phyloP scores from a whole-genome alignment of 2,113 vertebrate species.

The Chloebia gouldiae region DNA sequence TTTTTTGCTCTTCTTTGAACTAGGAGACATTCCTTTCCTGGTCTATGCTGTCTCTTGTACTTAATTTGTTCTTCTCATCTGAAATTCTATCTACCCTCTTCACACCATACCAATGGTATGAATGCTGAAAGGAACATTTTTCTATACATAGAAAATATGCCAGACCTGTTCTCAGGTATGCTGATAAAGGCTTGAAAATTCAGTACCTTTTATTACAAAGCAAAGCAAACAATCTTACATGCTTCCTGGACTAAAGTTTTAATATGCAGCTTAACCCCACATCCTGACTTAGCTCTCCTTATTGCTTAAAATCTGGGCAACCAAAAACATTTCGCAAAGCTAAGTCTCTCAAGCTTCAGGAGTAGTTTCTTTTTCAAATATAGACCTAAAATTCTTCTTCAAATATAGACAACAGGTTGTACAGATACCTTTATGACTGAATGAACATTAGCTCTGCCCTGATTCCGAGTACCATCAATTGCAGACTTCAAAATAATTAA shows the following conservation, averaged over 20 bases:
- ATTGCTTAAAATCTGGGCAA: not conserved
- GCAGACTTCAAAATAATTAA: not conserved
- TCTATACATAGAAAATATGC: not conserved
- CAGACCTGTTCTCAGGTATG: not conserved
- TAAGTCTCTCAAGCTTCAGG: not conserved
- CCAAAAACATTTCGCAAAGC: not conserved
- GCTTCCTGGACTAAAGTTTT: not conserved
- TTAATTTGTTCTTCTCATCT: not conserved
- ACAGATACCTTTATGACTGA: not conserved
- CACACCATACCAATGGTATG: rapidly evolving
- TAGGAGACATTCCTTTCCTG: not conserved
- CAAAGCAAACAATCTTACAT: not conserved
- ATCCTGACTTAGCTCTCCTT: not conserved
- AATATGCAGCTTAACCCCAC: not conserved
- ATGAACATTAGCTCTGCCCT: not conserved
- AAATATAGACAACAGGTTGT: not conserved
- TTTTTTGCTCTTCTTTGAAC: not conserved
- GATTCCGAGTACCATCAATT: not conserved
- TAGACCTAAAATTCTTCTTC: not conserved
- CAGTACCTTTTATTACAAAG: not conserved
- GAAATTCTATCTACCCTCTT: not conserved
- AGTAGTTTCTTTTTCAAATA: not conserved
- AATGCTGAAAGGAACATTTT: not conserved
- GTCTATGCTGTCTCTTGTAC: not conserved
- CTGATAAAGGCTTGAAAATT: not conserved